Evolutionary conservation across 2,113 vertebrate genomes (phyloP).

Genomic region (Benitochromis conjunctus): DNA sequence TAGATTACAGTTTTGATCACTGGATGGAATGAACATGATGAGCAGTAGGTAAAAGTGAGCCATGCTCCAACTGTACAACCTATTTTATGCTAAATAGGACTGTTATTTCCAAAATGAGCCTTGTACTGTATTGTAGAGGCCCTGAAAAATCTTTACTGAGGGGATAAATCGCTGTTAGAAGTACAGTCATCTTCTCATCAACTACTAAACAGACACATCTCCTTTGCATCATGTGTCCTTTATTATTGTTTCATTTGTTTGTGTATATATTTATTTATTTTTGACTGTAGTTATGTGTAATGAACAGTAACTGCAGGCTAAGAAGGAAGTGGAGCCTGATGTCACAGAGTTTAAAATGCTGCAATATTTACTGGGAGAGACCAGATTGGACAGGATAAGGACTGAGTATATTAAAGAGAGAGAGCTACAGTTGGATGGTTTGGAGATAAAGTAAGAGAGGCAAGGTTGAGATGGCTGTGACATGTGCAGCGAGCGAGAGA

Average conservation of each 20-base stretch:
- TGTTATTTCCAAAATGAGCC: background rate
- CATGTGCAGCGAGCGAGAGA: background rate
- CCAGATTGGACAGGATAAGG: background rate
- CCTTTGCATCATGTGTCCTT: background rate
- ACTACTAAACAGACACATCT: accelerated
- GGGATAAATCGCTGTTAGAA: background rate
- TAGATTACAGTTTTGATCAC: background rate
- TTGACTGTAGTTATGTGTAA: background rate
- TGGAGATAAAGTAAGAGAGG: background rate
- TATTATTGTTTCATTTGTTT: background rate
- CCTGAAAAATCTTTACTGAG: background rate
- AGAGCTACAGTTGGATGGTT: background rate
- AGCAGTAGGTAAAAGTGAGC: background rate
- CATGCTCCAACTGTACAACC: background rate
- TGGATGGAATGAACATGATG: background rate
- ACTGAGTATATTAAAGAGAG: background rate
- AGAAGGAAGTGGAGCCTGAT: background rate
- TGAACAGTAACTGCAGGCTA: background rate
- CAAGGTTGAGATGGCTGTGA: background rate
- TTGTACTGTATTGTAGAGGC: background rate
- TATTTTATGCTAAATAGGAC: background rate
- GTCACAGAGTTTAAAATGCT: background rate
- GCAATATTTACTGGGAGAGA: background rate
- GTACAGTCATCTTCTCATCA: background rate
- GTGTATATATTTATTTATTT: background rate